phyloP scores from a whole-genome alignment of 2,888 invertebrate genomes.

The Marronus borbonicus region DNA sequence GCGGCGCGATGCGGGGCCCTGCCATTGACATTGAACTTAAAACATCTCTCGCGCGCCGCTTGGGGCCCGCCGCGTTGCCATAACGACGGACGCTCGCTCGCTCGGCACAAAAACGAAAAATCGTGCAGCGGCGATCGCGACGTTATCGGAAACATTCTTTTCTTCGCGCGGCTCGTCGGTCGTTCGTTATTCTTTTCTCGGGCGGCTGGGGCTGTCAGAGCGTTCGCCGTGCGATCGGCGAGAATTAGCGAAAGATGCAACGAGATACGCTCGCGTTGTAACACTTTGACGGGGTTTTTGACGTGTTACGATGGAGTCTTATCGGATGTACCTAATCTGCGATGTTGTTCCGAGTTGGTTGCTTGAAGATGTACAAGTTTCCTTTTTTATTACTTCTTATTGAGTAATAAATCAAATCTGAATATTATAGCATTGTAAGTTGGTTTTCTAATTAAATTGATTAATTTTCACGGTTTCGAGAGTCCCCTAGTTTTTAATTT shows the following conservation, averaged over 20 bases:
- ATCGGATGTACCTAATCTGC: too few relatives aligned
- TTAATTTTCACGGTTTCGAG: too few relatives aligned
- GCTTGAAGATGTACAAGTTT: too few relatives aligned
- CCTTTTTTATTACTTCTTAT: too few relatives aligned
- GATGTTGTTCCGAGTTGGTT: too few relatives aligned
- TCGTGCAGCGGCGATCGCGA: neutral
- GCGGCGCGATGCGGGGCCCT: conserved; percentile 7
- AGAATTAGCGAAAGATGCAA: conserved; percentile 6
- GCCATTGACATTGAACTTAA: conserved; percentile 41
- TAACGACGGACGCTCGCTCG: conserved; percentile 19
- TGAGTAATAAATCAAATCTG: too few relatives aligned
- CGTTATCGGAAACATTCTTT: conserved; percentile 4
- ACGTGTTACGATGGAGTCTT: too few relatives aligned
- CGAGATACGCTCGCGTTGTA: neutral
- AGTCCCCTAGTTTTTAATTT: too few relatives aligned
- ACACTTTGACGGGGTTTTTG: neutral
- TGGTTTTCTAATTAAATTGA: too few relatives aligned
- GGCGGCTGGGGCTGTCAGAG: neutral
- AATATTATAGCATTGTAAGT: too few relatives aligned
- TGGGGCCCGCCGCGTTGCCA: conserved; percentile 27
- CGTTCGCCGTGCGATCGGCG: neutral
- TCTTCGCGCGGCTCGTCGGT: neutral
- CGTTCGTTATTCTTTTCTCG: neutral
- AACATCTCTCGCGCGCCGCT: conserved; percentile 5
- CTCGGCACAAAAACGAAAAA: neutral